Evolutionary conservation across 2,888 invertebrate genomes (phyloP).

Genomic region (Escarpia spicata): DNA sequence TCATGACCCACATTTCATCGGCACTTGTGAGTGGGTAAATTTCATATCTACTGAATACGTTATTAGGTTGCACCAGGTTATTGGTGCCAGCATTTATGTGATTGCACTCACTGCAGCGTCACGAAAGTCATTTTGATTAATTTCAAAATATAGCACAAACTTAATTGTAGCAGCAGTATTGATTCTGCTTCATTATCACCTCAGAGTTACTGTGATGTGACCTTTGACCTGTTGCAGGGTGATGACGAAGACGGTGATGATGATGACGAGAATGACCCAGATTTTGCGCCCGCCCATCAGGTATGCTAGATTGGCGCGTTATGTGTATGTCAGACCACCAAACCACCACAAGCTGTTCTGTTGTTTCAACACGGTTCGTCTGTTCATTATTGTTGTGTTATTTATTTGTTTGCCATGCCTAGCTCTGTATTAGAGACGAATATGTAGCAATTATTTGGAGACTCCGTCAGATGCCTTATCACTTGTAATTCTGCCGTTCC

Average conservation of each 20-base stretch:
- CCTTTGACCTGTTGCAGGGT: slow-evolving; percentile 1
- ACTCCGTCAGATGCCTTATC: no score
- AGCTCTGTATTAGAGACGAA: neutral
- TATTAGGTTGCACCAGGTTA: no score
- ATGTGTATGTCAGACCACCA: neutral
- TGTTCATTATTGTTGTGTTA: neutral
- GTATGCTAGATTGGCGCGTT: neutral
- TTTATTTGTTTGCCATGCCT: neutral
- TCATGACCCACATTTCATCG: no score
- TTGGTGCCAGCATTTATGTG: no score
- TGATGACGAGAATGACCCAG: slow-evolving; percentile 11
- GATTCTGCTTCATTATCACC: neutral
- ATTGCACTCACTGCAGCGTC: no score
- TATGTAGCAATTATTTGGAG: neutral
- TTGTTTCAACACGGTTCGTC: neutral
- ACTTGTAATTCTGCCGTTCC: neutral
- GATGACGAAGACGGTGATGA: neutral
- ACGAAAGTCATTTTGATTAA: no score
- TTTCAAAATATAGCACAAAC: no score
- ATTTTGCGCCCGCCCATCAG: neutral
- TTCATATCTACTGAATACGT: no score
- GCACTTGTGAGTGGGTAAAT: no score
- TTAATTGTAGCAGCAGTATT: neutral
- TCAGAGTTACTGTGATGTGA: neutral
- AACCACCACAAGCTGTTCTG: neutral